phyloP scores from a whole-genome alignment of 2,113 vertebrate genomes.

The Turdus rufiventris region DNA sequence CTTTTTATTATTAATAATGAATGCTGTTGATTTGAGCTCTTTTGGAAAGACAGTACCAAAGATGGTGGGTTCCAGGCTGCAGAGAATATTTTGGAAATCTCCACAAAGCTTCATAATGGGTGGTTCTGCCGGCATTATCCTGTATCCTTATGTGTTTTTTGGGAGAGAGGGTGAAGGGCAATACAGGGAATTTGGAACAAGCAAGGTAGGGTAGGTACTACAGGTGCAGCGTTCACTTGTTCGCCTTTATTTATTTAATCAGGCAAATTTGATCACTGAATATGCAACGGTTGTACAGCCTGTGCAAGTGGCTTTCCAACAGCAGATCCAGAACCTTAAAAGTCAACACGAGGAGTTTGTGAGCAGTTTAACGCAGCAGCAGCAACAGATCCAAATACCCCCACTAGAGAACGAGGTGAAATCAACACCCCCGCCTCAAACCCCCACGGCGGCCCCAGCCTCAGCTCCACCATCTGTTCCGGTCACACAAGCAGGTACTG shows the following conservation, averaged over 20 bases:
- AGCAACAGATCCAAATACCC: constrained; percentile 59
- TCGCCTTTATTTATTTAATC: not conserved
- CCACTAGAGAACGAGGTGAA: constrained; percentile 72
- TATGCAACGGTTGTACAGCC: constrained; percentile 90
- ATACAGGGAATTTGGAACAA: rapidly evolving
- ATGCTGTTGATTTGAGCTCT: not conserved
- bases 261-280: constrained; percentile 92
- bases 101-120: rapidly evolving
- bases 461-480: constrained; percentile 57
- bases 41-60: not conserved
- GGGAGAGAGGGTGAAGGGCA: not conserved
- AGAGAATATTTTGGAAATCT: not conserved
- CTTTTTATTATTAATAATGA: not conserved
- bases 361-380: constrained; percentile 80
- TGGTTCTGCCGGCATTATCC: not conserved
- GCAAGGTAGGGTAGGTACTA: rapidly evolving
- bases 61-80: not conserved
- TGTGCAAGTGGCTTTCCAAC: constrained; percentile 91
- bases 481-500: constrained; percentile 69
- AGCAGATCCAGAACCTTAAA: constrained; percentile 93
- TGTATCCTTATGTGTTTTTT: rapidly evolving
- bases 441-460: constrained; percentile 55
- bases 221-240: not conserved
- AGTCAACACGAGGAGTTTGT: constrained; percentile 94
- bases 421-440: constrained; percentile 59